Evolutionary conservation across 2,797 vertebrate species (phyloP).

Genomic region (Ambastaia sidthimunki): DNA sequence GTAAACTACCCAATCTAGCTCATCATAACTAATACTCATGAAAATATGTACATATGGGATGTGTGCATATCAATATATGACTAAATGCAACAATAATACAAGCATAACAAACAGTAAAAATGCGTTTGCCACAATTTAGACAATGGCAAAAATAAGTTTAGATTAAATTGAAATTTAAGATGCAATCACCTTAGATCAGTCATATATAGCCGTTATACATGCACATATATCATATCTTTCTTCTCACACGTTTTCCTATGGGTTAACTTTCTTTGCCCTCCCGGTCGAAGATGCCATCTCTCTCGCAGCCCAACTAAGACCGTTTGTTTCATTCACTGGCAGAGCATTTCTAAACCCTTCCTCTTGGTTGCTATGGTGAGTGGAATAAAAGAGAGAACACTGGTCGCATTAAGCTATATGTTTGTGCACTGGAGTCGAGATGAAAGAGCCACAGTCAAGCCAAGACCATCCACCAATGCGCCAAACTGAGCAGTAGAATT

Average conservation of each 20-base stretch:
- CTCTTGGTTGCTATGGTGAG: constrained; percentile 97
- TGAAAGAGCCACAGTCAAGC: constrained; percentile 89
- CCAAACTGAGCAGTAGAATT: constrained; percentile 71
- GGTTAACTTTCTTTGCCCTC: constrained; percentile 86
- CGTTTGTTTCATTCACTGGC: constrained; percentile 92
- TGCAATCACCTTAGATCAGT: neutral
- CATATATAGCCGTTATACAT: no score
- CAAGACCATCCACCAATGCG: constrained; percentile 73
- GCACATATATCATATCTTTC: neutral
- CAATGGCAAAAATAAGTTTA: neutral
- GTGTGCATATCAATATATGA: neutral
- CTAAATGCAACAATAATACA: neutral
- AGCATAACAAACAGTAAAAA: neutral
- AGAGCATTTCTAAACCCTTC: constrained; percentile 93
- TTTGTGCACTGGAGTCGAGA: constrained; percentile 99
- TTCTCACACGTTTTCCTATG: constrained; percentile 78
- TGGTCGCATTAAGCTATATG: constrained; percentile 99
- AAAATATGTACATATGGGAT: neutral
- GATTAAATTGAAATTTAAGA: neutral
- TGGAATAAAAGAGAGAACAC: constrained; percentile 94
- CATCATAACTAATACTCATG: neutral
- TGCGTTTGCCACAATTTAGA: neutral
- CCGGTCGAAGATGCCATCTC: constrained; percentile 85
- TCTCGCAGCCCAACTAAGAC: constrained; percentile 85
- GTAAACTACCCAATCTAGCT: neutral